phyloP scores from a whole-genome alignment of 1,140 invertebrate genomes.

The Drosophila pruinosa region DNA sequence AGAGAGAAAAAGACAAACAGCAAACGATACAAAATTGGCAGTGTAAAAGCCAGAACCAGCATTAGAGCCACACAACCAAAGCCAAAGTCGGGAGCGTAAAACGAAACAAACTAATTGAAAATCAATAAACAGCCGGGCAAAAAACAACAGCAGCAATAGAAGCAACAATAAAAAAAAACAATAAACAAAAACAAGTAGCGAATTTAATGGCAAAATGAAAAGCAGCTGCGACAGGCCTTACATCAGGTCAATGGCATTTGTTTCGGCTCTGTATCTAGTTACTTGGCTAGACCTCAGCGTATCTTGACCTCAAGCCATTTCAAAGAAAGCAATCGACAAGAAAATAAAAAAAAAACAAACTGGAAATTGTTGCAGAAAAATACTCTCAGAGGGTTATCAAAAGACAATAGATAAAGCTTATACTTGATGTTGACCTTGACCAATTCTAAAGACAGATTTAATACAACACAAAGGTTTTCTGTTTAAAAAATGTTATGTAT shows the following conservation, averaged over 20 bases:
- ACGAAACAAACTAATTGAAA: slow-evolving; percentile 77
- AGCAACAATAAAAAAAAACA: slow-evolving; percentile 12
- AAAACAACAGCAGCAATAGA: background rate
- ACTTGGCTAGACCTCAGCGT: background rate
- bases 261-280: background rate
- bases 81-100: slow-evolving; percentile 24
- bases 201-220: slow-evolving; percentile 58
- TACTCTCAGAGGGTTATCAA: too few species aligned
- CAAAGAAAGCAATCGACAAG: slow-evolving; percentile 8
- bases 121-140: slow-evolving; percentile 60
- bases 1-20: slow-evolving; percentile 28
- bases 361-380: too few species aligned
- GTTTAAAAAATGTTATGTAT: too few species aligned
- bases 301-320: slow-evolving; percentile 10
- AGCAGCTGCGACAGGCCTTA: slow-evolving; percentile 5
- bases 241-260: slow-evolving; percentile 38
- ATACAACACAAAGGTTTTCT: too few species aligned
- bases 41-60: slow-evolving; percentile 42
- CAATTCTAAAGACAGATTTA: too few species aligned
- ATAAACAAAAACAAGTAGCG: slow-evolving; percentile 15
- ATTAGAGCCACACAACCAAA: background rate
- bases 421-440: too few species aligned
- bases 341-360: too few species aligned
- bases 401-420: too few species aligned
- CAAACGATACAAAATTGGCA: slow-evolving; percentile 41